Conservation (phyloP, 64 coral and sea anemone species). For the Orbicella faveolata region DNA sequence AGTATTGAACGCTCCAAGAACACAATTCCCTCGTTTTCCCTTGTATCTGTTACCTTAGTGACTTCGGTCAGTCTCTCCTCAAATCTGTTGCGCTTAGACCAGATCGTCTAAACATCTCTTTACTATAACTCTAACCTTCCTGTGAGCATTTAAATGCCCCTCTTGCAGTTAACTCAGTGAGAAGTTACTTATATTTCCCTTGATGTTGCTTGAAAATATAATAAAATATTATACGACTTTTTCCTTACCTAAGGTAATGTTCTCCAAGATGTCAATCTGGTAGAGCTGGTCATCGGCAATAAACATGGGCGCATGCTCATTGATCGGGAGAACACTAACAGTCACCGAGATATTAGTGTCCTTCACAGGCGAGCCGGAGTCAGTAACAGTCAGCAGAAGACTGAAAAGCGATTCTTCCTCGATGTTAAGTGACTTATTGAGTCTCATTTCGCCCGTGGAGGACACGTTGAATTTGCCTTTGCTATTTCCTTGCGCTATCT, state of each 20-base stretch:
- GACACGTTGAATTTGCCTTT: constrained; percentile 55
- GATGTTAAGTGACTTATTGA: constrained; percentile 27
- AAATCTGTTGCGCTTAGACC: too few species aligned
- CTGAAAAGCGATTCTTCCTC: constrained; percentile 38
- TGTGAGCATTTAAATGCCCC: too few species aligned
- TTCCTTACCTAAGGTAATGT: constrained; percentile 51
- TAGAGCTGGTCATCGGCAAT: constrained; percentile 36
- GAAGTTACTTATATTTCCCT: too few species aligned
- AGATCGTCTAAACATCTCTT: too few species aligned
- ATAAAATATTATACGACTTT: background rate
- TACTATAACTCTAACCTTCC: too few species aligned
- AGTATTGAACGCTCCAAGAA: too few species aligned
- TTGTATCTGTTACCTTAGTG: too few species aligned
- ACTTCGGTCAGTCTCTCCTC: too few species aligned
- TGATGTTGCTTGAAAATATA: too few species aligned
- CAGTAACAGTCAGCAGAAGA: constrained; percentile 39
- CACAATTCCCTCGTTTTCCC: too few species aligned
- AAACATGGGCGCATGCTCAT: constrained; percentile 57
- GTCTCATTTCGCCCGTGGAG: constrained; percentile 16
- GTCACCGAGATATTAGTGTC: constrained; percentile 31
- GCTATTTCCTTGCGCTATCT: constrained; percentile 44
- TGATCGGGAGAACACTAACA: constrained; percentile 33
- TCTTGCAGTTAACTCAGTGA: too few species aligned
- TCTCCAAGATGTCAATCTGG: constrained; percentile 50
- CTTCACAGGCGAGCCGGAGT: constrained; percentile 40